These are phyloP conservation scores for Rhogogaster chlorosoma DNA, from an alignment of 2,888 invertebrate genomes.

Conservation along the genomic window DNA sequence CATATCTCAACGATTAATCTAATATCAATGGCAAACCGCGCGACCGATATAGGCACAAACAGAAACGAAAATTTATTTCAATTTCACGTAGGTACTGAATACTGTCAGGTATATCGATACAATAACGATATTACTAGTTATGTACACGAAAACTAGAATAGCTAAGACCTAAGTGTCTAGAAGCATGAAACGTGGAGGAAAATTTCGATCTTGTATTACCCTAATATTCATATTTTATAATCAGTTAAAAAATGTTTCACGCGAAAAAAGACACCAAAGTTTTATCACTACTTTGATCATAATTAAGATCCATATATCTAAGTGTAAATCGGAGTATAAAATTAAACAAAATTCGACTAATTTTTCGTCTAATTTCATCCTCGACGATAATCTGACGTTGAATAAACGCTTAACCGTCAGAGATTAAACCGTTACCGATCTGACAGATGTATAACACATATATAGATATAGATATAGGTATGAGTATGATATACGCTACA, in stretches of 20 bases:
- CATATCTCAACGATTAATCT: neutral
- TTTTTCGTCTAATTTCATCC: neutral
- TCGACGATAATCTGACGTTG: neutral
- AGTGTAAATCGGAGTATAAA: too few relatives aligned
- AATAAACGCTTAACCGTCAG: neutral
- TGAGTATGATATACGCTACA: neutral
- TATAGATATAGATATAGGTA: neutral
- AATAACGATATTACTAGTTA: neutral
- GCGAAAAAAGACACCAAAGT: too few relatives aligned
- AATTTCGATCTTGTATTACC: too few relatives aligned
- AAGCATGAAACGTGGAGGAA: neutral
- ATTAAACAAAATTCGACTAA: too few relatives aligned
- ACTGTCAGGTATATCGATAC: too few relatives aligned
- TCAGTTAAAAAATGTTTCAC: too few relatives aligned
- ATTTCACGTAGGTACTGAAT: neutral
- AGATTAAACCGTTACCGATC: neutral
- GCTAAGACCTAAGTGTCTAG: neutral
- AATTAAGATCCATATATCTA: too few relatives aligned
- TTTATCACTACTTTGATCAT: too few relatives aligned
- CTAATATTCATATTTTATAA: too few relatives aligned
- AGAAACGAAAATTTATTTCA: neutral
- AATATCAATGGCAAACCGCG: constrained; percentile 3
- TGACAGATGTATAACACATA: neutral
- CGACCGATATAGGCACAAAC: neutral
- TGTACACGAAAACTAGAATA: neutral